Conservation (phyloP, 2,888 invertebrate species). For the Tridacna crocea region DNA sequence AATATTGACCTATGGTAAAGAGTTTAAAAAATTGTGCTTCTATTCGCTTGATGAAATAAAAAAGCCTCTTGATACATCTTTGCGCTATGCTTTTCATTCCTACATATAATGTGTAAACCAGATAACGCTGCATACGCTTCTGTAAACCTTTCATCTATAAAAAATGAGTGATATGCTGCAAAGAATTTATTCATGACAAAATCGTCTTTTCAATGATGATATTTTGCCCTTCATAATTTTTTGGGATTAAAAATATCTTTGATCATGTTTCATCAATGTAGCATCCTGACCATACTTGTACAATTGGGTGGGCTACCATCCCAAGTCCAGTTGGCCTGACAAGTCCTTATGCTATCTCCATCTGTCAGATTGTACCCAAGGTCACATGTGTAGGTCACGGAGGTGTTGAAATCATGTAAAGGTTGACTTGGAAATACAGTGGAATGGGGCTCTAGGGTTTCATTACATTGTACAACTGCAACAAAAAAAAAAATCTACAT, state of each 20-base stretch:
- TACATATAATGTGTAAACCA: too few relatives aligned
- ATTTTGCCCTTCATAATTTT: too few relatives aligned
- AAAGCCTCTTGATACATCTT: too few relatives aligned
- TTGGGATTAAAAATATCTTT: too few relatives aligned
- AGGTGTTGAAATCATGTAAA: slow-evolving; percentile 29
- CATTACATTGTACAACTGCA: slow-evolving; percentile 33
- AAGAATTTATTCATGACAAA: too few relatives aligned
- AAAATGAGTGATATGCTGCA: too few relatives aligned
- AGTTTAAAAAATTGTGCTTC: too few relatives aligned
- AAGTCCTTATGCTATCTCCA: slow-evolving; percentile 37
- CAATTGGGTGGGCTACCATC: slow-evolving; percentile 35
- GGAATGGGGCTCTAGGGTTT: slow-evolving; percentile 10
- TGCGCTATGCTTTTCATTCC: too few relatives aligned
- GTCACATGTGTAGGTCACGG: slow-evolving; percentile 40
- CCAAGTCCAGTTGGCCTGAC: slow-evolving; percentile 33
- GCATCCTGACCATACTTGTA: slow-evolving; percentile 24
- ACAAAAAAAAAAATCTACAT: not conserved
- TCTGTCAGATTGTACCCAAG: slow-evolving; percentile 35
- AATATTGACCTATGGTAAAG: too few relatives aligned
- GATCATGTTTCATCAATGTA: too few relatives aligned
- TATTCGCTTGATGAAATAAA: too few relatives aligned
- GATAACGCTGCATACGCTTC: not conserved
- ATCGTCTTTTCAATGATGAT: too few relatives aligned
- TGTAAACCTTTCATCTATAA: not conserved
- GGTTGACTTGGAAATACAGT: slow-evolving; percentile 23